Conservation (phyloP, 1,140 invertebrate genomes). For the Leptinotarsa texana region DNA sequence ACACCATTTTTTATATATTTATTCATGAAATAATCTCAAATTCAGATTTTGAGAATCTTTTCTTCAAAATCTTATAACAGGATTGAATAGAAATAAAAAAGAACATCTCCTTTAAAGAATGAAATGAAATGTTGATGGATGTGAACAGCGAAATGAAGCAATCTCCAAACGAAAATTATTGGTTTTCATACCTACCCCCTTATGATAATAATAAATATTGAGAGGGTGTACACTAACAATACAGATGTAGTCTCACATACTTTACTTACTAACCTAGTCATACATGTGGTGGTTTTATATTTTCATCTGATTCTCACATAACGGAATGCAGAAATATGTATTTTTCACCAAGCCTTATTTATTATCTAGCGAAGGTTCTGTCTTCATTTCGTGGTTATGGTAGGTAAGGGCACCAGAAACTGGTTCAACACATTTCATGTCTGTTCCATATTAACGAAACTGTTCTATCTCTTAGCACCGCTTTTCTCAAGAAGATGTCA, state of each 20-base stretch:
- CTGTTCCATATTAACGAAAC: not conserved
- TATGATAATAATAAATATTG: not conserved
- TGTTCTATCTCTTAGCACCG: slow-evolving; percentile 1
- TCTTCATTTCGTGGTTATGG: slow-evolving; percentile 23
- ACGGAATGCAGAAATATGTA: slow-evolving; percentile 8
- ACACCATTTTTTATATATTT: no score
- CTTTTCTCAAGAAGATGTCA: not conserved
- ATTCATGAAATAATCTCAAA: no score
- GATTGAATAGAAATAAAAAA: no score
- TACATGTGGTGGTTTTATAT: slow-evolving; percentile 12
- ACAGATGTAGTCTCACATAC: slow-evolving; percentile 8
- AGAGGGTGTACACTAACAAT: slow-evolving; percentile 21
- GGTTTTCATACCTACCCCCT: not conserved
- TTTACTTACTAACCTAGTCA: slow-evolving; percentile 14
- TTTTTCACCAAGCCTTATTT: slow-evolving; percentile 29
- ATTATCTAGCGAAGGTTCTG: slow-evolving; percentile 30
- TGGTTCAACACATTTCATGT: not conserved
- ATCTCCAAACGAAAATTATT: not conserved
- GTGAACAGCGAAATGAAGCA: not conserved
- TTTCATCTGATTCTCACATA: not conserved
- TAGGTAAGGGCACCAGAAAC: slow-evolving; percentile 21
- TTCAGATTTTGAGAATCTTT: no score
- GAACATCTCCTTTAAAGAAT: no score
- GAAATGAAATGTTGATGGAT: no score
- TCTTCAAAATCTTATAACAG: no score